Evolutionary conservation across 2,888 invertebrate genomes (phyloP).

Genomic region (Capitulum mitella): DNA sequence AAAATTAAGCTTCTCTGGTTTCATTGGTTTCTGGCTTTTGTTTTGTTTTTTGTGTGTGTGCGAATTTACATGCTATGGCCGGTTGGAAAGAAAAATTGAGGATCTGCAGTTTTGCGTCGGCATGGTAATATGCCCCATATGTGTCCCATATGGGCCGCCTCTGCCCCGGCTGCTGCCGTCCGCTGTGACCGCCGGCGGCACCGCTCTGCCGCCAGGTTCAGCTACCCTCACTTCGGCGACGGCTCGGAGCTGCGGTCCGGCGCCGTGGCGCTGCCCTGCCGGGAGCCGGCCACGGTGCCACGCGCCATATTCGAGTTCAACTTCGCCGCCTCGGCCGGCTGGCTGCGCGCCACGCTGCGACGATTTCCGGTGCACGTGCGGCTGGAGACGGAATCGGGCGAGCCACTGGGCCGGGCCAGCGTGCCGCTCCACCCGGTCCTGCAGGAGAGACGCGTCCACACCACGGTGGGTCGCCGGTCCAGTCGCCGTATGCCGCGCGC

Average conservation of each 20-base stretch:
- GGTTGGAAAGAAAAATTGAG: no score
- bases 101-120: no score
- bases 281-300: neutral
- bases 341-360: neutral
- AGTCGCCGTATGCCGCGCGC: neutral
- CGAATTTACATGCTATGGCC: no score
- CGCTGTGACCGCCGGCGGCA: neutral
- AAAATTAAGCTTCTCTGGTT: no score
- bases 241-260: neutral
- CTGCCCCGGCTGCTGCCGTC: no score
- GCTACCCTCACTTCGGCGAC: constrained; percentile 6
- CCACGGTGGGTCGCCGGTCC: neutral
- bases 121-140: no score
- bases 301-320: constrained; percentile 15
- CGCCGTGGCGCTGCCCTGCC: neutral
- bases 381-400: neutral
- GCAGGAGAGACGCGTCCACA: constrained; percentile 3
- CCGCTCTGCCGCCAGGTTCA: neutral
- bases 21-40: neutral
- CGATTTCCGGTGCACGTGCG: neutral
- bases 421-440: neutral
- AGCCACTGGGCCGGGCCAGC: neutral
- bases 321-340: constrained; percentile 7
- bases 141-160: no score
- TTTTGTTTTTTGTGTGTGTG: neutral